Percentiles rank a stretch among this genome's conserved stretches.
phyloP scores from a whole-genome alignment of 1,140 invertebrate species.

The Camponotus vicinus region DNA sequence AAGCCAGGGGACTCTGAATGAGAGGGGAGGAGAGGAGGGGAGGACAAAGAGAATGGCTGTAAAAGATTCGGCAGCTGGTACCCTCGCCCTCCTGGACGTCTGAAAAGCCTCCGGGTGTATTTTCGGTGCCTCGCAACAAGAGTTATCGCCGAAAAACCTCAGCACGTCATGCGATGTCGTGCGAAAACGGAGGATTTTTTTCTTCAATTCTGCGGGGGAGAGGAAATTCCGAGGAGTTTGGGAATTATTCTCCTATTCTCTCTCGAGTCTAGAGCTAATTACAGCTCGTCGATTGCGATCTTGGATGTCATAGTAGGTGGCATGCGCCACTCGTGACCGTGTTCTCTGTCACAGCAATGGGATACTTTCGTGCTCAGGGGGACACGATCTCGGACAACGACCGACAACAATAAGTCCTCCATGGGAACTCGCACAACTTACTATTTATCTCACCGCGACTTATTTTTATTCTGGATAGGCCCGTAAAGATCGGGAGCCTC shows the following conservation, averaged over 20 bases:
- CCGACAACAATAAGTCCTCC: constrained; percentile 34
- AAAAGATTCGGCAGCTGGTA: constrained; percentile 73
- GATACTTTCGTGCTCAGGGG: constrained; percentile 47
- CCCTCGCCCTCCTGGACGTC: constrained; percentile 14
- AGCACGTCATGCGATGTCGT: not conserved
- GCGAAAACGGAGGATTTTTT: no score
- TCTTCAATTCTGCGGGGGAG: not conserved
- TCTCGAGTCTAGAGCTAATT: constrained; percentile 28
- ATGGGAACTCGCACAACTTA: constrained; percentile 53
- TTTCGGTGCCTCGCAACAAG: constrained; percentile 23
- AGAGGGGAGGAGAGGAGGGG: not conserved
- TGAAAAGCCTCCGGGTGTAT: constrained; percentile 35
- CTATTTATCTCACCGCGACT: constrained; percentile 39
- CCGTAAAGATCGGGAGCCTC: constrained; percentile 37
- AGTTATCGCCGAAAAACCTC: constrained; percentile 2
- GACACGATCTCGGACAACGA: constrained; percentile 49
- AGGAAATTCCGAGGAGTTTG: constrained; percentile 3
- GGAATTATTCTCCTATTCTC: constrained; percentile 23
- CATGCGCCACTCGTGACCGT: constrained; percentile 50
- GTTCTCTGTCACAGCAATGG: not conserved
- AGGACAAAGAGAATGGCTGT: constrained; percentile 62
- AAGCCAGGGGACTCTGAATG: constrained; percentile 25
- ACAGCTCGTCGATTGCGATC: constrained; percentile 36
- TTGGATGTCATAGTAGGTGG: constrained; percentile 19
- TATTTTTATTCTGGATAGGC: constrained; percentile 20